These are phyloP conservation scores for Drosophila subobscura DNA, from an alignment of 1,140 invertebrate species.

Conservation along the genomic window DNA sequence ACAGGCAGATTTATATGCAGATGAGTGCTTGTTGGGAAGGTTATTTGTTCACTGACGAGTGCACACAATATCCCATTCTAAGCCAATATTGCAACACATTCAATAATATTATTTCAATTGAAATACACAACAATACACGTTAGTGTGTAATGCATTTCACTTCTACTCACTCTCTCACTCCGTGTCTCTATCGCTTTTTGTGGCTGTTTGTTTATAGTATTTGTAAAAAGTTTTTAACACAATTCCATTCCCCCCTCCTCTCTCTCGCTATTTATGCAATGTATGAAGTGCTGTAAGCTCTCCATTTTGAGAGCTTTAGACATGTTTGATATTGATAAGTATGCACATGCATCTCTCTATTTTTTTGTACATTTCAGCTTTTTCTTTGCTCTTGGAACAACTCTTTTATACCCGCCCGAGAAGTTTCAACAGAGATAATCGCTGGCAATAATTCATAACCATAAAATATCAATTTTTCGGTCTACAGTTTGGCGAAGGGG, in stretches of 20 bases:
- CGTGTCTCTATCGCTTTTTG: neutral
- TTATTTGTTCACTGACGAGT: conserved; percentile 48
- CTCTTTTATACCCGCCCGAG: conserved; percentile 35
- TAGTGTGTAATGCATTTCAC: conserved; percentile 47
- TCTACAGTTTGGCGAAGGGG: conserved; percentile 51
- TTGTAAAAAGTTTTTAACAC: conserved; percentile 46
- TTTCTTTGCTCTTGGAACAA: conserved; percentile 5
- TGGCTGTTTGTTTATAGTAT: conserved; percentile 29
- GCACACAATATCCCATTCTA: conserved; percentile 43
- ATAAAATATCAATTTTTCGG: conserved; percentile 80
- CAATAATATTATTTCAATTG: conserved; percentile 57
- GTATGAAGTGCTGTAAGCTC: neutral
- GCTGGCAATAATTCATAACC: conserved; percentile 76
- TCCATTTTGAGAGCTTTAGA: conserved; percentile 21
- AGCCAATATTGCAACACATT: conserved; percentile 46
- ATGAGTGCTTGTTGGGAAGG: conserved; percentile 8
- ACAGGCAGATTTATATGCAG: conserved; percentile 15
- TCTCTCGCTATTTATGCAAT: neutral
- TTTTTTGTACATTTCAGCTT: conserved; percentile 20
- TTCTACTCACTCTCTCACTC: conserved; percentile 19
- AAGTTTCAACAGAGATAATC: conserved; percentile 64
- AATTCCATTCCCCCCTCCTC: conserved; percentile 28
- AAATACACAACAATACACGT: conserved; percentile 33
- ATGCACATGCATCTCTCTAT: neutral
- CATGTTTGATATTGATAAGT: conserved; percentile 24